Percentiles rank a stretch among this genome's conserved stretches.
Conservation (phyloP, 2,113 vertebrate genomes). For the Bambusicola thoracicus region DNA sequence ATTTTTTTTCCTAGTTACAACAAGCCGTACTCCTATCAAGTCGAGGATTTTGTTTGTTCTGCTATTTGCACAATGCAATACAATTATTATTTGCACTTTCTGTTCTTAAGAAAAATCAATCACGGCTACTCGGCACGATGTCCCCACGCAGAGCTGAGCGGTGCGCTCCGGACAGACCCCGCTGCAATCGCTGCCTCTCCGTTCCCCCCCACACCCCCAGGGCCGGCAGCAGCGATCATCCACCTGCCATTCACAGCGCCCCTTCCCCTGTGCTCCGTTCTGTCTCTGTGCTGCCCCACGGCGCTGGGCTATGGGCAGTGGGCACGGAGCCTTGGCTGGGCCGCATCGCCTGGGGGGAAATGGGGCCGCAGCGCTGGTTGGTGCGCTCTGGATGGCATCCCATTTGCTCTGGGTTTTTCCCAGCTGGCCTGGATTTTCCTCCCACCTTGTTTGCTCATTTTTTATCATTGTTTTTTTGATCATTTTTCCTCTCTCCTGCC, state of each 20-base stretch:
- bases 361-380: background rate
- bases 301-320: too few species aligned
- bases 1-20: conserved; percentile 53
- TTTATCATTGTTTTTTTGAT: background rate
- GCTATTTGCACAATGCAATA: conserved; percentile 37
- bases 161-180: rapidly evolving
- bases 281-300: background rate
- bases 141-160: background rate
- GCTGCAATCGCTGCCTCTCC: background rate
- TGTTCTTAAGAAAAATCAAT: background rate
- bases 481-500: background rate
- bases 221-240: background rate
- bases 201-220: background rate
- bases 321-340: too few species aligned
- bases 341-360: background rate
- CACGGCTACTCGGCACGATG: rapidly evolving
- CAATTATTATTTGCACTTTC: conserved; percentile 40
- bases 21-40: conserved; percentile 55
- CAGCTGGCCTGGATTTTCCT: background rate
- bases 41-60: conserved; percentile 63
- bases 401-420: background rate
- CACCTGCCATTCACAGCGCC: background rate
- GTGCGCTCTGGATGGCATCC: background rate
- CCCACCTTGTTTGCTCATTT: background rate
- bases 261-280: background rate